Percentiles rank a stretch among this genome's conserved stretches.
Conservation (phyloP, 1,140 invertebrate genomes). For the Drosophila paulistorum region DNA sequence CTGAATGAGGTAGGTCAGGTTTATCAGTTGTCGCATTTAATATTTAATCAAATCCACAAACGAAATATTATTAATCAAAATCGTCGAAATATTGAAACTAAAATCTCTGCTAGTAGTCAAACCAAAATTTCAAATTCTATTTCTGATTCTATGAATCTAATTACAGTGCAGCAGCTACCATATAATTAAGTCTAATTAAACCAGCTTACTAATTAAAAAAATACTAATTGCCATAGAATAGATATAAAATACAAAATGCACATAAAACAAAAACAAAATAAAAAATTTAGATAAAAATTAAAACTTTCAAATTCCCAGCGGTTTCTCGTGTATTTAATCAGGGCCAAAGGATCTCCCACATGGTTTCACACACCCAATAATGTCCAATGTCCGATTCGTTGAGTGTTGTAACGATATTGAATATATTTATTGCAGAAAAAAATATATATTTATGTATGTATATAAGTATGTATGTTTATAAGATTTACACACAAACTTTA, state of each 20-base stretch:
- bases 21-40: neutral
- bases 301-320: constrained; percentile 30
- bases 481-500: neutral
- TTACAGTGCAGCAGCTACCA: constrained; percentile 33
- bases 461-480: neutral
- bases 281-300: constrained; percentile 26
- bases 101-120: neutral
- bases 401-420: neutral
- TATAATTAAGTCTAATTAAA: constrained; percentile 58
- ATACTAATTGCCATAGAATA: constrained; percentile 42
- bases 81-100: neutral
- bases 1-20: constrained; percentile 74
- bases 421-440: constrained; percentile 7
- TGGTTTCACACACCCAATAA: neutral
- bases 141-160: constrained; percentile 33
- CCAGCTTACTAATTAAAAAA: constrained; percentile 46
- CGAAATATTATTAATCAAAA: constrained; percentile 27
- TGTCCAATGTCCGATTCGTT: neutral
- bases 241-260: neutral
- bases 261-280: neutral
- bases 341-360: constrained; percentile 38
- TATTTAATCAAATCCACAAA: constrained; percentile 47
- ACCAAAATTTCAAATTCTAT: constrained; percentile 5
- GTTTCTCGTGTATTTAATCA: constrained; percentile 38
- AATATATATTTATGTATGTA: no score